Evolutionary conservation across 1,140 invertebrate species (phyloP).

Genomic region (Cyclargus thomasi): DNA sequence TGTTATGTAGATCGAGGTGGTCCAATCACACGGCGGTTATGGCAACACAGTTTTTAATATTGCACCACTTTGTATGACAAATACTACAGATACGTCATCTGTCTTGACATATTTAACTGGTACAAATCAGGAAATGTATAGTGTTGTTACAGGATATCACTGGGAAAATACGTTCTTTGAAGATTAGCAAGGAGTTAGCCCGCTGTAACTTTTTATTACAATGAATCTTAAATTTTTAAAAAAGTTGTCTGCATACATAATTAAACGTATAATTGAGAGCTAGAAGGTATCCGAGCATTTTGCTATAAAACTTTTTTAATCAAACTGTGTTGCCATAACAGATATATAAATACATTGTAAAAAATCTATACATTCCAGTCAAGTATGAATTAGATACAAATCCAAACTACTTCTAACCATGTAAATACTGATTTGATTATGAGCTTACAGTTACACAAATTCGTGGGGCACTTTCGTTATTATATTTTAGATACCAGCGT

Average conservation of each 20-base stretch:
- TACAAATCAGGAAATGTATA: background rate
- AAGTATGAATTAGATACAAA: constrained; percentile 47
- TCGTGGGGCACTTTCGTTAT: constrained; percentile 58
- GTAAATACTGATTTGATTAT: constrained; percentile 59
- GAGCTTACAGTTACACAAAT: constrained; percentile 57
- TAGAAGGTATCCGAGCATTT: background rate
- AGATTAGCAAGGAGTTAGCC: background rate
- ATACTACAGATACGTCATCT: too few relatives aligned
- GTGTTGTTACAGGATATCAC: too few relatives aligned
- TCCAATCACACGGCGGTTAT: constrained; percentile 24
- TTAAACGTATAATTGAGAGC: background rate
- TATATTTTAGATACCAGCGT: constrained; percentile 36
- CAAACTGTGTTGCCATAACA: constrained; percentile 40
- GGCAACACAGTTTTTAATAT: constrained; percentile 26
- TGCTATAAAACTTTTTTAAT: background rate
- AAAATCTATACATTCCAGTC: constrained; percentile 63
- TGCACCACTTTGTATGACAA: background rate
- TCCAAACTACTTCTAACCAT: constrained; percentile 54
- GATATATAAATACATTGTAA: constrained; percentile 42
- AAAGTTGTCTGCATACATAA: background rate
- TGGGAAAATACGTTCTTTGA: background rate
- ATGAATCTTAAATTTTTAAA: too few relatives aligned
- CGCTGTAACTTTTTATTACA: background rate
- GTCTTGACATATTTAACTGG: background rate
- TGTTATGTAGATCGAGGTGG: constrained; percentile 20